These are phyloP conservation scores for Philereme transversata DNA, from an alignment of 2,888 invertebrate species.

Conservation along the genomic window DNA sequence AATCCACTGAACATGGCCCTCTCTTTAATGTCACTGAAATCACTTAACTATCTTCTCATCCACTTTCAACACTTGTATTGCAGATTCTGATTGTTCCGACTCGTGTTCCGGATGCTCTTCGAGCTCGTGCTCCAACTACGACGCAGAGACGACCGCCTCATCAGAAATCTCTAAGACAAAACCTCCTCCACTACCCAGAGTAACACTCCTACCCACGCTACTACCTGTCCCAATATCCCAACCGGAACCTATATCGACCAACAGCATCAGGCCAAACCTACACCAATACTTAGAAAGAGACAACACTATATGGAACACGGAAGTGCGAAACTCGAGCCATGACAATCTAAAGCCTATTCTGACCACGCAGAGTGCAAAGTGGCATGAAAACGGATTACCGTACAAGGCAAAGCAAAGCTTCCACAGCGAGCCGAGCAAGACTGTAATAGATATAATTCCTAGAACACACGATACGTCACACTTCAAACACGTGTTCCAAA, in stretches of 20 bases:
- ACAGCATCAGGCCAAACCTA: constrained; percentile 70
- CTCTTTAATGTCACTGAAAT: too few relatives aligned
- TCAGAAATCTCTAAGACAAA: constrained; percentile 53
- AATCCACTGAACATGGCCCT: neutral
- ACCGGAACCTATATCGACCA: constrained; percentile 58
- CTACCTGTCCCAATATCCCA: constrained; percentile 62
- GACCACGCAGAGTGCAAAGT: constrained; percentile 52
- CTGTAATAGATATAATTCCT: constrained; percentile 56
- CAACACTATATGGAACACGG: constrained; percentile 71
- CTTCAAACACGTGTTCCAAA: constrained; percentile 63
- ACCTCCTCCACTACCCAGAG: constrained; percentile 62
- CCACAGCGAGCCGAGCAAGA: constrained; percentile 29
- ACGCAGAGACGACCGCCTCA: constrained; percentile 54
- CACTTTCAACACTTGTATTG: constrained; percentile 31
- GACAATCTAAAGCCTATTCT: constrained; percentile 53
- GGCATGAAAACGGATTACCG: constrained; percentile 49
- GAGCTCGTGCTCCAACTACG: constrained; percentile 60
- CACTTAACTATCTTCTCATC: too few relatives aligned
- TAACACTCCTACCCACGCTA: constrained; percentile 51
- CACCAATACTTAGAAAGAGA: constrained; percentile 76
- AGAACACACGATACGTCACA: constrained; percentile 51
- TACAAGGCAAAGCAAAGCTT: constrained; percentile 28
- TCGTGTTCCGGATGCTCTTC: constrained; percentile 87
- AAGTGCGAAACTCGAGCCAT: constrained; percentile 45
- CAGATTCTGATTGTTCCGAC: constrained; percentile 89